A percentile compares a stretch with the other conserved stretches of the same genome.
Evolutionary conservation across 2,113 vertebrate genomes (phyloP).

Genomic region (Pongo pygmaeus): DNA sequence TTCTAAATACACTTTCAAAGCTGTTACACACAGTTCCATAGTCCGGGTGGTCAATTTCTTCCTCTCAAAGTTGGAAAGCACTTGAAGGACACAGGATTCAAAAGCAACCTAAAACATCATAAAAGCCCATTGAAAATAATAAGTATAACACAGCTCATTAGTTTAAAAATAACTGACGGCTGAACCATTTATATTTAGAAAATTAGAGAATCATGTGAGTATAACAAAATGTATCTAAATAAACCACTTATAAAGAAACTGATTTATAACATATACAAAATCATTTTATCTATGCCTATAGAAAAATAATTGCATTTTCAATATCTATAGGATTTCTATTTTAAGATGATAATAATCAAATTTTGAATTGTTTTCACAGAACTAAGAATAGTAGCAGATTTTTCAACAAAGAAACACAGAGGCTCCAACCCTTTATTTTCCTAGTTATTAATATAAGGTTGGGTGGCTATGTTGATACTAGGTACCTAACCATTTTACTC

Average conservation of each 20-base stretch:
- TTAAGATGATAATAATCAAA: neutral
- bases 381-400: neutral
- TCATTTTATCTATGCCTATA: conserved; percentile 38
- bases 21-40: conserved; percentile 84
- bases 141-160: neutral
- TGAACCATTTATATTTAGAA: conserved; percentile 63
- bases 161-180: conserved; percentile 57
- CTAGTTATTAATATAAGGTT: neutral
- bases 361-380: neutral
- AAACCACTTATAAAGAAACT: neutral
- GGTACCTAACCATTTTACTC: neutral
- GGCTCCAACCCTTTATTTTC: neutral
- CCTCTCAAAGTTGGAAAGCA: conserved; percentile 71
- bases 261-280: conserved; percentile 22
- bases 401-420: neutral
- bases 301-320: neutral
- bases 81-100: conserved; percentile 81
- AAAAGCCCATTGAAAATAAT: conserved; percentile 80
- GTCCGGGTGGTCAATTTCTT: conserved; percentile 75
- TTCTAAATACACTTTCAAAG: conserved; percentile 78
- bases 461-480: neutral
- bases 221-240: conserved; percentile 26
- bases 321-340: neutral
- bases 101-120: conserved; percentile 86
- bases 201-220: conserved; percentile 72